Percentiles rank a stretch among this genome's conserved stretches.
Conservation (phyloP, 2,113 vertebrate genomes). For the Riparia riparia region DNA sequence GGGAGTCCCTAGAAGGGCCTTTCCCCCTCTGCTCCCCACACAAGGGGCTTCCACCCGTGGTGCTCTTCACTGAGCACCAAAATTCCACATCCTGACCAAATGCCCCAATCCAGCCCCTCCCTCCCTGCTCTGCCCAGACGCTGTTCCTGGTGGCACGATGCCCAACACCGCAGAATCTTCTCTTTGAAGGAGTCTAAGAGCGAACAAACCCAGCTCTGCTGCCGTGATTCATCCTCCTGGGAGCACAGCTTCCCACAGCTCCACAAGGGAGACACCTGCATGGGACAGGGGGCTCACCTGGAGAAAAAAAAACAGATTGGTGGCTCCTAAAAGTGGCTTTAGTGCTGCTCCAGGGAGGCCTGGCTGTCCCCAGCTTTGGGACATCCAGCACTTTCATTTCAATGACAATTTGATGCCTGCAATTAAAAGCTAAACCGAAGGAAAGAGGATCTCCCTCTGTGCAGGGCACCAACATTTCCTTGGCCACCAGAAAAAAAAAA, state of each 20-base stretch:
- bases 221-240: background rate
- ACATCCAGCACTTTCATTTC: background rate
- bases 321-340: background rate
- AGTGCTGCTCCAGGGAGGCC: background rate
- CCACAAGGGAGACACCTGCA: fast-evolving
- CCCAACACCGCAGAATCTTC: background rate
- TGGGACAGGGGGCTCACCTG: background rate
- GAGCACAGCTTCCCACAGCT: background rate
- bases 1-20: background rate
- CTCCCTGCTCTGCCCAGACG: background rate
- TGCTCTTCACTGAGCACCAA: background rate
- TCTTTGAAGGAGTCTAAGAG: background rate
- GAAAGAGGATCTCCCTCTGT: background rate
- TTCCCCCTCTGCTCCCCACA: background rate
- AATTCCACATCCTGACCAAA: background rate
- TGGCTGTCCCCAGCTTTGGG: background rate
- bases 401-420: background rate
- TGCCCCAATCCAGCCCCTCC: background rate
- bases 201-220: background rate
- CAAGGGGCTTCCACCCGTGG: background rate
- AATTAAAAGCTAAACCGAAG: background rate
- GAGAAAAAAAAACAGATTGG: background rate
- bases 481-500: background rate
- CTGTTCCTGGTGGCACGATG: background rate
- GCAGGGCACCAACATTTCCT: background rate